Evolutionary conservation across 2,888 invertebrate genomes (phyloP), one percentile per base, ranked within the genome.

Genomic region (Agonopterix arenella): DNA sequence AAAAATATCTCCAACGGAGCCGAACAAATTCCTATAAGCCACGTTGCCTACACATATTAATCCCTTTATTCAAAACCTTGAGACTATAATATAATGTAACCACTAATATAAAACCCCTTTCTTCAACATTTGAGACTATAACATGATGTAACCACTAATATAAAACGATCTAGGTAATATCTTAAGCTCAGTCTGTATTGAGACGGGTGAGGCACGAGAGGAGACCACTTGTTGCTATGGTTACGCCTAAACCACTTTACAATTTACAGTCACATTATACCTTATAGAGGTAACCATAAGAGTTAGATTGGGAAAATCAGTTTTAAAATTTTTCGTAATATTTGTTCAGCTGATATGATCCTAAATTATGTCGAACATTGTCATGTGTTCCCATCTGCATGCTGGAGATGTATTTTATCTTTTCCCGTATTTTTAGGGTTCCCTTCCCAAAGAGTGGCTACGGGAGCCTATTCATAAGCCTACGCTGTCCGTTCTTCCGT

Each of bases 161-260:
- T 62, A 64, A 67, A 66, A 66, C 68, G 65, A 62, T 70, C 72
- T 64, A 70, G 68, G 71, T 73, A 70, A 82, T 82, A 81, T 77
- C 69, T 82, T 74, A 77, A 62, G 68, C 69, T 71, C 61, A 60
- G 58, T 67, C 68, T 72, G 40, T 65, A 56, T 61, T 58, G 55
- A 65, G 65, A 60, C 62, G 62, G 58, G 62, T 58, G 55, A n/a
- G 40, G 40, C 4, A 40, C 16, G 10, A 61, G 65, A 61, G 62
- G 56, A 50, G 64, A 61, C 70, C 72, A 83, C 83, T 72, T 83
- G 83, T 82, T 82, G 83, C 80, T 79, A 80, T 78, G 73, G 74
- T 70, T 59, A 80, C 75, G 55, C 60, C 54, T 54, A 54, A 49
- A 60, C 66, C 52, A 63, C 16, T 16, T 46, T 16, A 4, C 36